Base-by-base conservation (phyloP, 2,113 vertebrate genomes). In the Phaethon lepturus region DNA sequence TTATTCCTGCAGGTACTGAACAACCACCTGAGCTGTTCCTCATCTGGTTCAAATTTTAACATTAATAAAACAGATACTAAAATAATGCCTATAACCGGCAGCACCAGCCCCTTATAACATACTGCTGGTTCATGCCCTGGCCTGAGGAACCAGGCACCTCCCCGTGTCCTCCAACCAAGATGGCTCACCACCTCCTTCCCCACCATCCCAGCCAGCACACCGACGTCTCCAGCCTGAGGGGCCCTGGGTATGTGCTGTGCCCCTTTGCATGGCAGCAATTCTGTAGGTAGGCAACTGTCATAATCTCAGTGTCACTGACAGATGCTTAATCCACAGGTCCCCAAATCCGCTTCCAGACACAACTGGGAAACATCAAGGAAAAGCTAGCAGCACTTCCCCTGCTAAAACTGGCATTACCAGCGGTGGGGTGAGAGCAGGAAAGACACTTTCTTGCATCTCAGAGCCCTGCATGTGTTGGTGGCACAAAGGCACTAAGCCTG, bases 191-290 rank as follows among this genome's bases (percentile, higher is more conserved):
- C 55, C 35, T 88, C 45, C 26, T 91, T 60, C 25, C 19, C 44
- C 42, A 68, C 26, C 20, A 44, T 24, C 7, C 50, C 40, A 77
- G 31, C 31, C 38, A 86, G 40, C 22, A 75, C 7, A 3, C 7
- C 4, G 5, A 31, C 31, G 83, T 47, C 71, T 75, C 44, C 56
- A 72, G 38, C 22, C 40, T 13, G 22, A 62, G 26, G 10, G 33
- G 23, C 6, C 4, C 35, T 4, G 0, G 35, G 10, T 18, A n/a
- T 2, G 0, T 26, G 23, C 15, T 8, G 6, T 47, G 23, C 7
- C 26, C 25, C 50, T 56, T 29, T 25, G 28, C 0, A 0, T 13
- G 28, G 38, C 66, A 79, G 40, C 45, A 69, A 16, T 77, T 67
- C 55, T 72, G 7, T 16, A 10, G 12, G 13, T 5, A 55, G n/a